phyloP scores from a whole-genome alignment of 2,113 vertebrate genomes.

The Chrysemys picta region DNA sequence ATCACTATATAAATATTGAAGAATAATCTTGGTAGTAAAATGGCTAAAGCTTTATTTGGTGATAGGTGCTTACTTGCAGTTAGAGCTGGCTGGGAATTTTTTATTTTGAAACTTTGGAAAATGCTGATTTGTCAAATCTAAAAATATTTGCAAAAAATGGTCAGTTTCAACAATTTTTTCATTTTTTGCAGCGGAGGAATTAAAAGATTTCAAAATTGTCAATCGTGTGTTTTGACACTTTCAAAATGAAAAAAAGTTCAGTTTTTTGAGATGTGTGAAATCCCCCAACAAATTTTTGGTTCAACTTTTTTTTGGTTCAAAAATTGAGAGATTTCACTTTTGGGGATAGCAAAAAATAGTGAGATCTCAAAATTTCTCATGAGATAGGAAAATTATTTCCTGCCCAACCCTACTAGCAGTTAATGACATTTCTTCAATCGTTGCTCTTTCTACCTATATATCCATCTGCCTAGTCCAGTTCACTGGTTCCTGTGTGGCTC shows the following conservation, averaged over 20 bases:
- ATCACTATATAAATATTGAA: not conserved
- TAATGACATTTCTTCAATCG: not conserved
- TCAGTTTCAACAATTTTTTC: too few relatives aligned
- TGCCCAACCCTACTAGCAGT: not conserved
- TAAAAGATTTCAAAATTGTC: too few relatives aligned
- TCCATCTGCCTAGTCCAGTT: fast-evolving
- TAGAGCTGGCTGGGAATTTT: too few relatives aligned
- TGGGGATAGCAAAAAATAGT: not conserved
- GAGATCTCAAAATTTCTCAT: not conserved
- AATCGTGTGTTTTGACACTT: too few relatives aligned
- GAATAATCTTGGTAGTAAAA: not conserved
- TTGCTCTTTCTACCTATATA: not conserved
- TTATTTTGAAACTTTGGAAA: too few relatives aligned
- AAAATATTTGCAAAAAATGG: too few relatives aligned
- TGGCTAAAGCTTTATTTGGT: too few relatives aligned
- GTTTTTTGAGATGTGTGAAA: not conserved
- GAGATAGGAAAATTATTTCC: not conserved
- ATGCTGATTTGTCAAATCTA: too few relatives aligned
- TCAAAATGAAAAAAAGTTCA: too few relatives aligned
- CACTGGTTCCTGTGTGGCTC: not conserved
- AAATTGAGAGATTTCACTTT: not conserved
- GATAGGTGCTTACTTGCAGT: too few relatives aligned
- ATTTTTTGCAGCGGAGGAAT: too few relatives aligned
- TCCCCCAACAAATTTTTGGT: too few relatives aligned
- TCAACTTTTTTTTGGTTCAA: not conserved